Base-by-base conservation (phyloP, 2,888 invertebrate genomes). In the Orthosia gracilis region DNA sequence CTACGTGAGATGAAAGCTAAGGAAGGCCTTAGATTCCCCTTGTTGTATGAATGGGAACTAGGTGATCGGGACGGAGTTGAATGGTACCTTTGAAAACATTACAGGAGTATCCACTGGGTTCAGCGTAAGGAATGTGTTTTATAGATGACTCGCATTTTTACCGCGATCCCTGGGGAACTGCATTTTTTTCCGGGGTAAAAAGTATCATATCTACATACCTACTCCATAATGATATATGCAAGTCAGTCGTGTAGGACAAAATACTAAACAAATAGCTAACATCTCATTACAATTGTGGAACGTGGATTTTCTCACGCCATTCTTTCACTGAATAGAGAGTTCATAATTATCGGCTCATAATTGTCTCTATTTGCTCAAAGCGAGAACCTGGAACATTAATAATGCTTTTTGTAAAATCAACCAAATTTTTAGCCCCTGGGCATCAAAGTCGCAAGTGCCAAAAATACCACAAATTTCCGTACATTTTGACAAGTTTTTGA, bases 1-100 rank as follows among this genome's bases (percentile, higher is more conserved):
- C 66, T 86, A 82, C 87, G 86, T 86, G 87, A 85, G 11, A 13
- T 11, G 87, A 74, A 86, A 84, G 70, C 73, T 80, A 80, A 82
- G 9, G 18, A n/a, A 11, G 21, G 1, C 5, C 5, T 47, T 62
- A 57, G 52, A 57, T 49, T 26, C 52, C 18, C 26, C 21, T 12
- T 49, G 26, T 65, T 54, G 57, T 54, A 21, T 68, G 55, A 21
- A 78, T 73, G 54, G n/a, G 47, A 72, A 72, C 57, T 69, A 57
- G 40, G 65, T 57, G 50, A 67, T 63, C 50, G 68, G 21, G 15
- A 26, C n/a, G 45, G 21, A 4, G 17, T 45, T 26, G 12, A 80
- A 65, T 21, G 45, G 49, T 12, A 26, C 21, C 54, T 61, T 76
- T 68, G 15, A 4, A 26, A 17, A 17, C 23, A 55, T 23, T 49